These are phyloP conservation scores for Neoarius graeffei DNA, from an alignment of 2,113 vertebrate genomes.

Conservation along the genomic window DNA sequence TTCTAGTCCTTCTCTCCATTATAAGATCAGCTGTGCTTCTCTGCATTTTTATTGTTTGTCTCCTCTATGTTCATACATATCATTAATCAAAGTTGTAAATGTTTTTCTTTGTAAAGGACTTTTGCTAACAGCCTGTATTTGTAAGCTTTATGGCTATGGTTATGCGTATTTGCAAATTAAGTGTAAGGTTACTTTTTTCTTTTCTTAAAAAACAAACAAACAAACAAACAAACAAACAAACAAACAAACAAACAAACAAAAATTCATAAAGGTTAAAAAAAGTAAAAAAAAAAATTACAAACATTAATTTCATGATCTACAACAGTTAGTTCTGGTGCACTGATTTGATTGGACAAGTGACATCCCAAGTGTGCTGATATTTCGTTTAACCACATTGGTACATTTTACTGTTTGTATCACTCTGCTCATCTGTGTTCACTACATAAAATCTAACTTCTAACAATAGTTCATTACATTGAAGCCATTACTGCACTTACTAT, in stretches of 20 bases:
- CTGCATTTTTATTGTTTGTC: neutral
- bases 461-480: neutral
- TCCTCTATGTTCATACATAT: neutral
- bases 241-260: too few species aligned
- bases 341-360: neutral
- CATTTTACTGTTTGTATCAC: neutral
- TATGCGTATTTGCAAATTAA: neutral
- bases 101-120: neutral
- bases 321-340: neutral
- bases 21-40: conserved; percentile 22
- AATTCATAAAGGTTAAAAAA: neutral
- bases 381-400: neutral
- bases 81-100: neutral
- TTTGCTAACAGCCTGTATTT: neutral
- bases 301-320: neutral
- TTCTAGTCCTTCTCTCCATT: conserved; percentile 11
- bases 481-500: neutral
- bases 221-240: too few species aligned
- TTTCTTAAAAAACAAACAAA: neutral
- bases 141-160: neutral
- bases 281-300: neutral
- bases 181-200: neutral
- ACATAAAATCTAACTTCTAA: neutral
- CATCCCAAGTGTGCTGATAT: neutral
- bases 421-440: neutral